Conservation (phyloP, 2,113 vertebrate genomes). For the Corapipo altera region DNA sequence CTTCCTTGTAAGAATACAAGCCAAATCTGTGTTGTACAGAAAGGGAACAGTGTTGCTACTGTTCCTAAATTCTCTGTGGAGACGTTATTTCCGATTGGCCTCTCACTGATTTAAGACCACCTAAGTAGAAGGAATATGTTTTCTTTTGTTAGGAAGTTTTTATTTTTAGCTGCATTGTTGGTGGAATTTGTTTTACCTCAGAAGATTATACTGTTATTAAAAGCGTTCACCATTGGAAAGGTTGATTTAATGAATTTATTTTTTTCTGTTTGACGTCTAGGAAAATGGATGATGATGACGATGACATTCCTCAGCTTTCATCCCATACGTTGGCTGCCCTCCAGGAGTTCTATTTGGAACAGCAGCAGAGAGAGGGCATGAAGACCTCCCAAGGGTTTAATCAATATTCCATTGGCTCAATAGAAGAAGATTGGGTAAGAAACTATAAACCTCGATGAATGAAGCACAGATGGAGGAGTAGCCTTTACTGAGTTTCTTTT, state of each 20-base stretch:
- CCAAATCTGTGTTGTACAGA: neutral
- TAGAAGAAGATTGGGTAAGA: conserved; percentile 95
- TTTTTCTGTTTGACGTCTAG: neutral
- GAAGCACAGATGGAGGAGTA: neutral
- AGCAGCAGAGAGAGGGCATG: conserved; percentile 51
- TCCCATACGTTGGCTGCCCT: conserved; percentile 84
- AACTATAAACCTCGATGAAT: neutral
- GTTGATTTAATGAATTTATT: neutral
- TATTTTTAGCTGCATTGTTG: neutral
- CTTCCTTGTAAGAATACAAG: neutral
- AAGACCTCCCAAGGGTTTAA: conserved; percentile 21
- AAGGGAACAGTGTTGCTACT: neutral
- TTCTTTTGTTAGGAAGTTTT: neutral
- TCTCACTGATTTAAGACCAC: neutral
- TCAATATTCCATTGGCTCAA: conserved; percentile 78
- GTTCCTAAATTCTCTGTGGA: neutral
- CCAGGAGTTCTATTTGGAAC: conserved; percentile 89
- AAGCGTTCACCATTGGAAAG: neutral
- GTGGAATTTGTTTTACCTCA: neutral
- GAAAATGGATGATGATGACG: conserved; percentile 84
- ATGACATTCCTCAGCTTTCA: conserved; percentile 84
- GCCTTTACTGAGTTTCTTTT: neutral
- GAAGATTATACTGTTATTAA: neutral
- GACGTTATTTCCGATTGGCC: neutral
- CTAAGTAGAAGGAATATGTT: neutral